Conservation (phyloP, 2,888 invertebrate genomes). For the Archips xylosteana region DNA sequence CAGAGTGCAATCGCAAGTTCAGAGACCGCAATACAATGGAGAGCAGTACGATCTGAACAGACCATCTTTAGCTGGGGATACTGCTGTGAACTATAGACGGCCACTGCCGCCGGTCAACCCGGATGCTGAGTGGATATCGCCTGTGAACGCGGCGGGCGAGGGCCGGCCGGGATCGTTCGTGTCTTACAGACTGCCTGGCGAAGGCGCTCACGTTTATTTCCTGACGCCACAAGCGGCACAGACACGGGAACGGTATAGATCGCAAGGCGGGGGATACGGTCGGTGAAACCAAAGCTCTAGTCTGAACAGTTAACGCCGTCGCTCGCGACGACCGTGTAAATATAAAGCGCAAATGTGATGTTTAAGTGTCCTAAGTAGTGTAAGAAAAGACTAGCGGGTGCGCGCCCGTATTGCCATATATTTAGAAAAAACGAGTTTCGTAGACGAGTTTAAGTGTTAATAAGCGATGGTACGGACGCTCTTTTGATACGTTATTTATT, state of each 20-base stretch:
- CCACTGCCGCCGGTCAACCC: slow-evolving; percentile 85
- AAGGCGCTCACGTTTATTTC: slow-evolving; percentile 92
- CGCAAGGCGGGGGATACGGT: slow-evolving; percentile 68
- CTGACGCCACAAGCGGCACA: slow-evolving; percentile 88
- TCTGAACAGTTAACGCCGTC: slow-evolving; percentile 72
- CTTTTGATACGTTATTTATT: slow-evolving; percentile 77
- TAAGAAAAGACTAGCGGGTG: slow-evolving; percentile 79
- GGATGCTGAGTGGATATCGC: slow-evolving; percentile 86
- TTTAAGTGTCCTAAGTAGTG: slow-evolving; percentile 84
- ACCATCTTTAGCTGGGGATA: slow-evolving; percentile 77
- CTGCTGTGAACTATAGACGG: slow-evolving; percentile 85
- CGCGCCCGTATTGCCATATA: slow-evolving; percentile 80
- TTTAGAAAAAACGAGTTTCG: slow-evolving; percentile 59
- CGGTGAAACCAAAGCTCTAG: slow-evolving; percentile 84
- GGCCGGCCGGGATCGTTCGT: slow-evolving; percentile 87
- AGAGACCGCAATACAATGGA: slow-evolving; percentile 68
- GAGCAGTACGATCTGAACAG: slow-evolving; percentile 77
- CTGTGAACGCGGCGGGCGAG: slow-evolving; percentile 77
- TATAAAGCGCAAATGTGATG: slow-evolving; percentile 85
- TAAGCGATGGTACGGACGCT: slow-evolving; percentile 68
- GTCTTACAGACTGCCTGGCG: slow-evolving; percentile 90
- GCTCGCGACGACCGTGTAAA: slow-evolving; percentile 72
- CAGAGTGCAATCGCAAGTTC: slow-evolving; percentile 64
- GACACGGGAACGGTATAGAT: slow-evolving; percentile 68
- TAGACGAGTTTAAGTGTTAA: slow-evolving; percentile 54